Conservation (phyloP, 2,888 invertebrate genomes). For the Electrophaes corylata region DNA sequence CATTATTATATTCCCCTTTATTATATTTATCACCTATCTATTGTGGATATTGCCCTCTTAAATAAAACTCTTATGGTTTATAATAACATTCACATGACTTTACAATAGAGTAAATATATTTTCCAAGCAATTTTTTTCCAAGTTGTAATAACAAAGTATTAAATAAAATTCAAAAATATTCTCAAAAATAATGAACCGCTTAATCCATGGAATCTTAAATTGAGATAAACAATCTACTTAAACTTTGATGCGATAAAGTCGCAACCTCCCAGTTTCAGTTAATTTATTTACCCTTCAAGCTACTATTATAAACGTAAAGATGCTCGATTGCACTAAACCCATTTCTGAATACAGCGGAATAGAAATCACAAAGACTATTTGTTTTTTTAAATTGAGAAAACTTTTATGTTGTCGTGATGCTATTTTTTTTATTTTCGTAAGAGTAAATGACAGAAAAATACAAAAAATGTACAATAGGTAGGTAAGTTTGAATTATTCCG, state of each 20-base stretch:
- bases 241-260: constrained; percentile 22
- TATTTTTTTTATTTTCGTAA: too few relatives aligned
- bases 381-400: too few relatives aligned
- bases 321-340: background rate
- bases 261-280: constrained; percentile 13
- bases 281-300: constrained; percentile 14
- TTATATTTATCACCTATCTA: too few relatives aligned
- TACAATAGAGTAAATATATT: background rate
- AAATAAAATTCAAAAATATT: background rate
- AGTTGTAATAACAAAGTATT: background rate
- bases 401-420: too few relatives aligned
- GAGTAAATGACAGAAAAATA: too few relatives aligned
- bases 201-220: constrained; percentile 10
- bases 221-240: constrained; percentile 17
- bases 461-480: too few relatives aligned
- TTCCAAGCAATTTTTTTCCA: background rate
- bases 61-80: too few relatives aligned
- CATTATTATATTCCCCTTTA: too few relatives aligned
- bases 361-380: too few relatives aligned
- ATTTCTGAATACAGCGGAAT: background rate
- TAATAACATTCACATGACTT: too few relatives aligned
- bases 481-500: too few relatives aligned
- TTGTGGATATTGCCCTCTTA: too few relatives aligned
- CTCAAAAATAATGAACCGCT: constrained; percentile 5
- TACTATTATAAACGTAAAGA: constrained; percentile 1